Percentiles rank a stretch among this genome's conserved stretches.
Conservation (phyloP, 2,888 invertebrate species). For the Zonitis immaculata region DNA sequence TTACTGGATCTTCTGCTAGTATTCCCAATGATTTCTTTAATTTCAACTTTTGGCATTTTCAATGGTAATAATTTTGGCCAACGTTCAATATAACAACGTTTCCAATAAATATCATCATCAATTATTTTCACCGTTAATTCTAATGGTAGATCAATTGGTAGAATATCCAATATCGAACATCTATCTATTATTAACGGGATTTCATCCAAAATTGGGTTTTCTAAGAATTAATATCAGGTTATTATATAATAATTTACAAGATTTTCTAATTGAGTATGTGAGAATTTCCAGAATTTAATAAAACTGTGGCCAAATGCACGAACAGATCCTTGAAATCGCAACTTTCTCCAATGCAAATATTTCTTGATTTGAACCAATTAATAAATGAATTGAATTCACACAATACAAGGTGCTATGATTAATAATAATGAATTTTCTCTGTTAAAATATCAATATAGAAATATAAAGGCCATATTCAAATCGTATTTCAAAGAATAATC, state of each 20-base stretch:
- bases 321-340: no score
- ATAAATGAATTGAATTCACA: not conserved
- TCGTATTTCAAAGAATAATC: not conserved
- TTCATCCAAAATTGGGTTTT: conserved; percentile 35
- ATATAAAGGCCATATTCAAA: not conserved
- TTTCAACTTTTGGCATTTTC: conserved; percentile 2
- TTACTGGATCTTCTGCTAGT: not conserved
- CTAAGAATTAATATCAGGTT: conserved; percentile 31
- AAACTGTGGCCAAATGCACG: no score
- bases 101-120: conserved; percentile 40
- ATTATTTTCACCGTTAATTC: conserved; percentile 37
- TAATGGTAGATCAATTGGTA: conserved; percentile 37
- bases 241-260: no score
- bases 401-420: not conserved
- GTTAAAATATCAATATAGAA: not conserved
- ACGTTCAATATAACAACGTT: conserved; percentile 34
- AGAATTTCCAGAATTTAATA: no score
- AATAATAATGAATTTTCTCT: not conserved
- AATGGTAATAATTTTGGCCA: conserved; percentile 36
- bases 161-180: conserved; percentile 33
- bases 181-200: conserved; percentile 32
- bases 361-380: not conserved
- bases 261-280: no score
- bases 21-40: conserved; percentile 7
- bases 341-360: no score